phyloP scores from a whole-genome alignment of 2,113 vertebrate species.

The Trematocara variabile region DNA sequence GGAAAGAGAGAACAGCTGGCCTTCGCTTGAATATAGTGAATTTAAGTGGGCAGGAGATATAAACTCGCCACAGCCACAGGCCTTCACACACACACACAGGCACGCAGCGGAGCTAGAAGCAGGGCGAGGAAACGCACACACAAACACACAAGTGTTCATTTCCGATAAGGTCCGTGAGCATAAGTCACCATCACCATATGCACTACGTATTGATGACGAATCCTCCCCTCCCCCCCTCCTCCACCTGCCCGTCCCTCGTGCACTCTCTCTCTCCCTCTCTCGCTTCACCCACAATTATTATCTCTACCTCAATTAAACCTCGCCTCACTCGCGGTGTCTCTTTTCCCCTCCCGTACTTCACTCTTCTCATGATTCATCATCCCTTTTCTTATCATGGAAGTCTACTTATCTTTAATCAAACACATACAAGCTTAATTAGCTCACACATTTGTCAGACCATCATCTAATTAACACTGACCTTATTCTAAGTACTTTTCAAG shows the following conservation, averaged over 20 bases:
- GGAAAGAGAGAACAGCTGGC: constrained; percentile 45
- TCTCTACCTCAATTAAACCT: constrained; percentile 54
- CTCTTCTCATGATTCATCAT: constrained; percentile 52
- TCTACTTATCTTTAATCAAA: constrained; percentile 71
- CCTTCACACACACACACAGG: neutral
- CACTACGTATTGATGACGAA: constrained; percentile 44
- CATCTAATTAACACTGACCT: constrained; percentile 72
- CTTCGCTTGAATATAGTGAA: constrained; percentile 44
- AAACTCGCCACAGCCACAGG: constrained; percentile 31
- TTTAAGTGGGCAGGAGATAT: constrained; percentile 44
- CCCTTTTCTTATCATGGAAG: constrained; percentile 57
- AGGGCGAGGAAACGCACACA: neutral
- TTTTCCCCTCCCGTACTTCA: neutral
- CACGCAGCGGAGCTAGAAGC: neutral
- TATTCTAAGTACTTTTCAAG: constrained; percentile 64
- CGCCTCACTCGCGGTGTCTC: neutral
- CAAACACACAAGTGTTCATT: neutral
- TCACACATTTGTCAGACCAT: constrained; percentile 60
- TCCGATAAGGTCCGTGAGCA: constrained; percentile 11
- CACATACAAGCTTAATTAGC: constrained; percentile 69
- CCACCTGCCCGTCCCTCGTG: neutral
- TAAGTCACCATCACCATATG: neutral
- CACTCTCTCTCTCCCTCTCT: neutral
- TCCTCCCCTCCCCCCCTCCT: neutral
- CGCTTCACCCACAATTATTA: constrained; percentile 2